These are phyloP conservation scores for Lipotes vexillifer DNA, from an alignment of 2,113 vertebrate species.

Conservation along the genomic window DNA sequence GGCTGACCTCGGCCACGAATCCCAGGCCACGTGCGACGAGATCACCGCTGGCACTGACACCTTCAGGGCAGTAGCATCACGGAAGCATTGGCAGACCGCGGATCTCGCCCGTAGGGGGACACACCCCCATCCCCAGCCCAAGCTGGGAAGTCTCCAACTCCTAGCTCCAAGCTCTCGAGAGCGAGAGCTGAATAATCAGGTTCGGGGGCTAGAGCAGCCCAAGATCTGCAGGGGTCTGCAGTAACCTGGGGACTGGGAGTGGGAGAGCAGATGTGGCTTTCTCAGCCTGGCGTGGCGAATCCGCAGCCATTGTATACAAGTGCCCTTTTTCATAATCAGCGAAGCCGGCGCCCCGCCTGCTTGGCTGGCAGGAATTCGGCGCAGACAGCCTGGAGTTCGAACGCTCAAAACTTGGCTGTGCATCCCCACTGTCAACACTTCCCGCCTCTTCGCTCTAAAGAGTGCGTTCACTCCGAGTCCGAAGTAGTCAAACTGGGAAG, in stretches of 20 bases:
- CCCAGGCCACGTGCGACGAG: neutral
- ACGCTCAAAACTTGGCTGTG: neutral
- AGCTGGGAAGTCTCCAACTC: neutral
- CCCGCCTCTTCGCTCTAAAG: neutral
- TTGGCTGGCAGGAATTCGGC: neutral
- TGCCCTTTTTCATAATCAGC: neutral
- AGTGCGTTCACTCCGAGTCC: neutral
- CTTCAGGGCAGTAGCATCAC: neutral
- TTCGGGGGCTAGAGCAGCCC: neutral
- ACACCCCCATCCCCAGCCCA: neutral
- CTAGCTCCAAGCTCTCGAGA: neutral
- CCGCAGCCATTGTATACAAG: neutral
- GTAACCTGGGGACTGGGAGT: neutral
- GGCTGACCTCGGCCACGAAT: neutral
- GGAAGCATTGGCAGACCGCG: accelerated
- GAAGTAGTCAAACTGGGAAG: neutral
- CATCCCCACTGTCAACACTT: neutral
- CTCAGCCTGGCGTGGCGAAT: neutral
- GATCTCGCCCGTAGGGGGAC: neutral
- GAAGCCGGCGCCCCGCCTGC: neutral
- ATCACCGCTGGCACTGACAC: accelerated
- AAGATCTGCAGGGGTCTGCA: neutral
- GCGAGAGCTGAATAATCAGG: neutral
- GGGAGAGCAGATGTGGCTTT: neutral
- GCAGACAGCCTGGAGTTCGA: neutral